Conservation (phyloP, 2,113 vertebrate genomes). For the Pollimyrus isidori region DNA sequence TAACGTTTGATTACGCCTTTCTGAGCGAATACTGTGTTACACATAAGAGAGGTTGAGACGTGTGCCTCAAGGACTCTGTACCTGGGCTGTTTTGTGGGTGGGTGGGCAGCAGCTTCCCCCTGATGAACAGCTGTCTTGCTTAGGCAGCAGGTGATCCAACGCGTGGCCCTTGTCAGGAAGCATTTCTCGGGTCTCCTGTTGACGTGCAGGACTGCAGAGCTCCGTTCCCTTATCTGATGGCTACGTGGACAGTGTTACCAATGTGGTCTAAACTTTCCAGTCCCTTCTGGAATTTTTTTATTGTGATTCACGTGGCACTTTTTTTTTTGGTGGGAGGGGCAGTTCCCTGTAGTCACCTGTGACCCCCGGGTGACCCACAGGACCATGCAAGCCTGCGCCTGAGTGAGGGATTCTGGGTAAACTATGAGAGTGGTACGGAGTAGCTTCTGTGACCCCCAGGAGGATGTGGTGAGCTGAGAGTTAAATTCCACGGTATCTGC, state of each 20-base stretch:
- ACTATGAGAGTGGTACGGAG: not conserved
- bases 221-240: not conserved
- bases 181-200: not conserved
- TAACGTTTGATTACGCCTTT: not conserved
- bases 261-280: not conserved
- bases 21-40: not conserved
- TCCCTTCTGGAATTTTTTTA: not conserved
- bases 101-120: not conserved
- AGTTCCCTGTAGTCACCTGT: not conserved
- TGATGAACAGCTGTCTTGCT: not conserved
- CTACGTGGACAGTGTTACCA: not conserved
- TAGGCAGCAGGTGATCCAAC: not conserved
- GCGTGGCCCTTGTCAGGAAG: not conserved
- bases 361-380: conserved; percentile 1
- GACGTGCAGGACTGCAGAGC: not conserved
- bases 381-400: not conserved
- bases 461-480: not conserved
- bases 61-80: too few species aligned
- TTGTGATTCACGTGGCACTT: not conserved
- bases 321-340: not conserved
- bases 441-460: not conserved
- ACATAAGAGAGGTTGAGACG: not conserved
- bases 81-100: not conserved
- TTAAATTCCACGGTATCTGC: conserved; percentile 2
- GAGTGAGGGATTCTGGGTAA: not conserved